Base-by-base conservation (phyloP, 2,888 invertebrate species). In the Drosophila koepferae region DNA sequence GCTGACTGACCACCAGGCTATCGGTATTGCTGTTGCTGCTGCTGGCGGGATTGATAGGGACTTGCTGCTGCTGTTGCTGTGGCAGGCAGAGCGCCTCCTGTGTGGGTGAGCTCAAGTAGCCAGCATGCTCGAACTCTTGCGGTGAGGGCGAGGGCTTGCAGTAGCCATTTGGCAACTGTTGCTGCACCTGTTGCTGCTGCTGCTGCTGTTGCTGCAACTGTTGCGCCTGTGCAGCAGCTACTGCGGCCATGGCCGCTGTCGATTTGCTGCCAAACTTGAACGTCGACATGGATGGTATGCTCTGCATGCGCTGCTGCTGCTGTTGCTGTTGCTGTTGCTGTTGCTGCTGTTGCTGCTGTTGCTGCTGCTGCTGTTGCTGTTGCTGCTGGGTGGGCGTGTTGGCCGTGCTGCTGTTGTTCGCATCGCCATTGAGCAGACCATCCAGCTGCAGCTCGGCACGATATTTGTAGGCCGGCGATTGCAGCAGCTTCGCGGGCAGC, bases 241-340 rank as follows among this genome's bases (percentile, higher is more conserved):
- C 70, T 44, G 82, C 82, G 20, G 80, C 91, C 90, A 83, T 90
- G 75, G 77, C 90, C 81, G 75, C 92, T 81, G 72, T 90, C 84
- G 85, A 63, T 48, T 84, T 84, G 53, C 70, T 65, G 69, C 87
- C 82, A 44, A 87, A 91, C 77, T 93, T 93, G 46, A 93, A 92
- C 61, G 93, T 93, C 14, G 91, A 91, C 91, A 93, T 92, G 73
- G 93, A 90, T 83, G 93, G 93, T 82, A 93, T 93, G 69, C 80
- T 91, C 49, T 77, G 77, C 64, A 92, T 92, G 73, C 92, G 89
- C 61, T 86, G 91, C 66, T 64, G 82, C 23, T 77, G 77, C 16
- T 82, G 80, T n/a, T 62, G 72, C 1, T 74, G 70, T 3, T 76
- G 78, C 0, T 72, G 74, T 1, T 80, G 79, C 1, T 78, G 75